These are phyloP conservation scores for Embiotoca jacksoni DNA, from an alignment of 2,113 vertebrate genomes.

Conservation along the genomic window DNA sequence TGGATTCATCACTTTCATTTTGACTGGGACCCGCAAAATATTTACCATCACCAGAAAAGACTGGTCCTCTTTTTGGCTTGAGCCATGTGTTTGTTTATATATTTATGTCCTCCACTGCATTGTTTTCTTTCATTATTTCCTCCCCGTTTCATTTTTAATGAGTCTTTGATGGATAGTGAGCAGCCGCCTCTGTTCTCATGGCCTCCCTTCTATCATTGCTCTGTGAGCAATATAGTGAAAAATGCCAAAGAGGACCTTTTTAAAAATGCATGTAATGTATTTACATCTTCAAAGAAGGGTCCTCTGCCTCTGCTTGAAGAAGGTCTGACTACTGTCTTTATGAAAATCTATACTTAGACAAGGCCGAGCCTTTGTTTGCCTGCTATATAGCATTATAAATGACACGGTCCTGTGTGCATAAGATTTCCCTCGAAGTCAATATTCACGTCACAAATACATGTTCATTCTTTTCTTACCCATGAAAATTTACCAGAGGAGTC, in stretches of 20 bases:
- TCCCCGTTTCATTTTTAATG: conserved; percentile 71
- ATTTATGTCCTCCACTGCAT: conserved; percentile 35
- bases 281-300: conserved; percentile 55
- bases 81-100: conserved; percentile 45
- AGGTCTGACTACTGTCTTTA: conserved; percentile 51
- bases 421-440: conserved; percentile 50
- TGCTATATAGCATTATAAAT: conserved; percentile 31
- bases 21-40: conserved; percentile 25
- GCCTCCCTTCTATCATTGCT: conserved; percentile 39
- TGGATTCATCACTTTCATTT: conserved; percentile 62
- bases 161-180: conserved; percentile 47
- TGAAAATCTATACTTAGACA: conserved; percentile 61
- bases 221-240: conserved; percentile 53
- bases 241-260: conserved; percentile 48
- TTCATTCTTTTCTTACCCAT: conserved; percentile 17
- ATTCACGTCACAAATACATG: conserved; percentile 22
- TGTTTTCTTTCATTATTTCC: conserved; percentile 53
- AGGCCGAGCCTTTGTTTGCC: conserved; percentile 36
- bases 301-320: conserved; percentile 35
- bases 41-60: conserved; percentile 20
- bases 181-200: conserved; percentile 27
- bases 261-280: conserved; percentile 67
- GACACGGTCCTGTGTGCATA: conserved; percentile 26
- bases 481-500: conserved; percentile 22
- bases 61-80: conserved; percentile 11